Percentiles rank a stretch among this genome's conserved stretches.
phyloP scores from a whole-genome alignment of 2,888 invertebrate species.

The Entomobrya multifasciata region DNA sequence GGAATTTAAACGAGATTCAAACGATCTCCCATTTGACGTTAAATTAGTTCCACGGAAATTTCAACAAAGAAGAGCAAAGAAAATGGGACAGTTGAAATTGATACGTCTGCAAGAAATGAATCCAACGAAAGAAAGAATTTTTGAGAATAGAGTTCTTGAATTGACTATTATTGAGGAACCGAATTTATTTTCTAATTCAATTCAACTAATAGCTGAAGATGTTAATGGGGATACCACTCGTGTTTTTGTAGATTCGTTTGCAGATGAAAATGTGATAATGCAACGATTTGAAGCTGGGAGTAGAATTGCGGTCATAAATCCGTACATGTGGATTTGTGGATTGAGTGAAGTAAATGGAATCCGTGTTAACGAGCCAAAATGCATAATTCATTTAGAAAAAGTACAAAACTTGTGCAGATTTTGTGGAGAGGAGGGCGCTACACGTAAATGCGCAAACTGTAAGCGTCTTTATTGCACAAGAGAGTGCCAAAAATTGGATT shows the following conservation, averaged over 20 bases:
- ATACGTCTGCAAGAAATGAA: conserved; percentile 42
- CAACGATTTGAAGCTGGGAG: conserved; percentile 12
- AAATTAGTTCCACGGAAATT: background rate
- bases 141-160: conserved; percentile 22
- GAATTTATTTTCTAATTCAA: background rate
- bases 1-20: no score
- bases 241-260: background rate
- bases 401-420: conserved; percentile 43
- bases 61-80: background rate
- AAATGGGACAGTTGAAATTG: background rate
- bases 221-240: conserved; percentile 22
- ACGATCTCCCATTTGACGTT: no score
- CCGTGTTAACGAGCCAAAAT: conserved; percentile 19
- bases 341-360: background rate
- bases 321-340: conserved; percentile 12
- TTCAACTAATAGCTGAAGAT: conserved; percentile 41
- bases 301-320: background rate
- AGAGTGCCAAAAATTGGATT: conserved; percentile 41
- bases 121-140: background rate
- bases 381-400: background rate
- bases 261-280: background rate
- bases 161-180: conserved; percentile 46
- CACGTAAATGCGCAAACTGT: conserved; percentile 21
- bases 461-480: conserved; percentile 21
- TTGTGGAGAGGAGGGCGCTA: conserved; percentile 55